phyloP scores from a whole-genome alignment of 2,797 vertebrate species.

The Bradypodion ventrale region DNA sequence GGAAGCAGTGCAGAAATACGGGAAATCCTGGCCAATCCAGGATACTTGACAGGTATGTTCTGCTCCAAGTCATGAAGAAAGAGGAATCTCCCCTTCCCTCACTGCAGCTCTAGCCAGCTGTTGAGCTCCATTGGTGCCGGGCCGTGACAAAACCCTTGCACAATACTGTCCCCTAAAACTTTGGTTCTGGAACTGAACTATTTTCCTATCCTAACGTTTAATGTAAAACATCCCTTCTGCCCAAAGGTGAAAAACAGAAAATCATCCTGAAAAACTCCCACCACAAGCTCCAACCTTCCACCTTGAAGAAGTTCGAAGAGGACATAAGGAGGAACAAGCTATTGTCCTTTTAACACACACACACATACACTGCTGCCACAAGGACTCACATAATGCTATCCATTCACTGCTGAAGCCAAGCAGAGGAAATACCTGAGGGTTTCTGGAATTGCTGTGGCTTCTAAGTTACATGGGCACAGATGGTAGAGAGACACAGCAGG shows the following conservation, averaged over 20 bases:
- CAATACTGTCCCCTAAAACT: background rate
- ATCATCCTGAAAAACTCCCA: background rate
- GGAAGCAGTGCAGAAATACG: too few relatives aligned
- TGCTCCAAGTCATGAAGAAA: too few relatives aligned
- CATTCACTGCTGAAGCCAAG: background rate
- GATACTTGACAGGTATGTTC: too few relatives aligned
- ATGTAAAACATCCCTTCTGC: background rate
- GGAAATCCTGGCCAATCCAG: too few relatives aligned
- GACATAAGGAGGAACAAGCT: background rate
- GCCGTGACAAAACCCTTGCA: too few relatives aligned
- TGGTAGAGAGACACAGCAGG: background rate
- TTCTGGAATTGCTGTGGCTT: background rate
- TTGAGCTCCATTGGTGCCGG: too few relatives aligned
- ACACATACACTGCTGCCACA: background rate
- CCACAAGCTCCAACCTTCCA: too few relatives aligned
- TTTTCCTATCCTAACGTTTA: background rate
- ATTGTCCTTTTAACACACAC: background rate
- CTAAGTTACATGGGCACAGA: background rate
- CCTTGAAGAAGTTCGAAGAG: background rate
- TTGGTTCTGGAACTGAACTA: background rate
- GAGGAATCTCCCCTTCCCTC: too few relatives aligned
- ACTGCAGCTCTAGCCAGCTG: too few relatives aligned
- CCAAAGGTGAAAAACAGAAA: background rate
- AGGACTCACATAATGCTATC: background rate
- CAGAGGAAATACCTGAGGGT: slow-evolving; percentile 16